Base-by-base conservation (phyloP, 2,888 invertebrate genomes). In the Schrankia costaestrigalis region DNA sequence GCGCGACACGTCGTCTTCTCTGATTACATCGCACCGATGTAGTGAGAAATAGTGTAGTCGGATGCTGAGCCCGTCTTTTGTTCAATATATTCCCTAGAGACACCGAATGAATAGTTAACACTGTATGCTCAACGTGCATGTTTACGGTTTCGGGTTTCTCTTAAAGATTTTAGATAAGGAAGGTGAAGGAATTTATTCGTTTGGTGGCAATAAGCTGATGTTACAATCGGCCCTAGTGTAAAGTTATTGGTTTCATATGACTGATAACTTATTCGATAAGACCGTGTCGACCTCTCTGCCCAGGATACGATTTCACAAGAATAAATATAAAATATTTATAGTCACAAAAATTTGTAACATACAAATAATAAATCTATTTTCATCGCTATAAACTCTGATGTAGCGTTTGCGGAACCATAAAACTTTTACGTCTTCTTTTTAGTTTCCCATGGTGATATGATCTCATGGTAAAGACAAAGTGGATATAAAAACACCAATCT, bases 11-110 rank as follows among this genome's bases (percentile, higher is more conserved):
- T 86, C 86, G 85, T 85, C 86, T 86, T 87, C 87, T 86, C 87
- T 86, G 87, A 87, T 87, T 87, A 87, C 87, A 87, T 87, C 87
- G 82, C 82, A 74, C 83, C 82, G 82, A 87, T 86, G 84, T 85
- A 81, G 84, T 86, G 86, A 86, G 87, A 86, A 86, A 85, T 86
- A 86, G 84, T 85, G 80, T 82, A 82, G 71, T 79, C 76, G 78
- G 81, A 82, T 83, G 79, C 81, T 82, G 83, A 71, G 73, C 77
- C 66, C 70, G 74, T 79, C 85, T 84, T 85, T 87, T 86, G 86
- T 86, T 85, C 84, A 78, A 79, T 81, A 78, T 79, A 81, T 79
- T 77, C 82, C 70, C 79, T 64, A 63, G 76, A 76, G 78, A 78
- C 79, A 71, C 66, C 66, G 73, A 79, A 81, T 81, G 81, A 83